Conservation (phyloP, 2,113 vertebrate genomes). For the Phalacrocorax aristotelis region DNA sequence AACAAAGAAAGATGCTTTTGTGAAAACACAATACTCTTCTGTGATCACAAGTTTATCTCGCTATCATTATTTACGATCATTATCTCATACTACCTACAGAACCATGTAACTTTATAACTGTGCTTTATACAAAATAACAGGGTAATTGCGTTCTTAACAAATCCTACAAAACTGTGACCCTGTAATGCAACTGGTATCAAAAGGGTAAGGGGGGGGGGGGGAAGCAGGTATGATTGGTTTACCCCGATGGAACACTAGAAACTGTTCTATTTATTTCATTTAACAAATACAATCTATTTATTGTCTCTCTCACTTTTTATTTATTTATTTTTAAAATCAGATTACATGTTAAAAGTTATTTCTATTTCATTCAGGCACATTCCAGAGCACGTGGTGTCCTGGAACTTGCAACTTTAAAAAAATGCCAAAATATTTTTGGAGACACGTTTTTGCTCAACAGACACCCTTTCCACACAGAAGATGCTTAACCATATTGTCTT, state of each 20-base stretch:
- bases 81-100: neutral
- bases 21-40: neutral
- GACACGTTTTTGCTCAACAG: neutral
- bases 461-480: neutral
- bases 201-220: neutral
- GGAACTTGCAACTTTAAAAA: neutral
- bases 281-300: neutral
- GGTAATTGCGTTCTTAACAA: neutral
- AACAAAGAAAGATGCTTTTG: neutral
- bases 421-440: neutral
- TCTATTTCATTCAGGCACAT: neutral
- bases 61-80: neutral
- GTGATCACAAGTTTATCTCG: neutral
- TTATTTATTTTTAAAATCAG: neutral
- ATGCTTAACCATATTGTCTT: neutral
- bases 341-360: neutral
- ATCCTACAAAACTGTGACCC: neutral
- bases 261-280: neutral
- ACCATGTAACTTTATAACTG: neutral
- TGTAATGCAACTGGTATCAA: neutral
- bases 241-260: neutral
- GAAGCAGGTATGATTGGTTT: neutral
- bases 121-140: neutral
- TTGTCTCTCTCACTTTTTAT: neutral
- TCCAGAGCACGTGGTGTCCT: neutral